A percentile compares a stretch with the other conserved stretches of the same genome.
These are phyloP conservation scores for Telmatochromis sp. DNA, from an alignment of 2,113 vertebrate species.

Conservation along the genomic window DNA sequence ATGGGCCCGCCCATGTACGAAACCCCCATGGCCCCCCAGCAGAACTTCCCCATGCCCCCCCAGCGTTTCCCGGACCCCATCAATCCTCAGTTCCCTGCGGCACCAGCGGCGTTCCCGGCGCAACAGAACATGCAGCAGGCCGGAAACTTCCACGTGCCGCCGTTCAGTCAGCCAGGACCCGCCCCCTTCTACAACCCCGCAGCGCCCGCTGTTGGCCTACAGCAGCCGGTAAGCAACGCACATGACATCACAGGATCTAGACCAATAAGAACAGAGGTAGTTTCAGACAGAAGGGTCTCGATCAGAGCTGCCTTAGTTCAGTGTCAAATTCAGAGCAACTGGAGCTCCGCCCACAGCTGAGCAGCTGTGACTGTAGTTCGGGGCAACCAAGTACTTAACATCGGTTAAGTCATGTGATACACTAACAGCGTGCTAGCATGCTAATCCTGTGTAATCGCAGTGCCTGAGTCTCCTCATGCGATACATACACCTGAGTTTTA, in stretches of 20 bases:
- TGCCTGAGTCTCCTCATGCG: background rate
- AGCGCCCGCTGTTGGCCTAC: slow-evolving; percentile 68
- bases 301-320: background rate
- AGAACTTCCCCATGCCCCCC: slow-evolving; percentile 68
- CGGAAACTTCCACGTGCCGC: slow-evolving; percentile 81
- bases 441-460: background rate
- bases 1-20: slow-evolving; percentile 75
- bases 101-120: slow-evolving; percentile 75
- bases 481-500: background rate
- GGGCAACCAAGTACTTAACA: background rate
- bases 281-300: background rate
- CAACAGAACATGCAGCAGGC: slow-evolving; percentile 56
- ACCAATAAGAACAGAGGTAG: background rate
- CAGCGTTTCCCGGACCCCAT: slow-evolving; percentile 76
- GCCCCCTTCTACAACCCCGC: slow-evolving; percentile 77
- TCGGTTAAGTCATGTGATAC: no score
- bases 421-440: background rate
- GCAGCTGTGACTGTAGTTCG: background rate
- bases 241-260: background rate
- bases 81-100: slow-evolving; percentile 71
- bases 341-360: background rate
- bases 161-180: slow-evolving; percentile 38
- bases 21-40: slow-evolving; percentile 69
- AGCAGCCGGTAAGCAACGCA: slow-evolving; percentile 75
- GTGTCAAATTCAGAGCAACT: background rate